phyloP scores from a whole-genome alignment of 1,140 invertebrate species.

The Heliothis subflexa region DNA sequence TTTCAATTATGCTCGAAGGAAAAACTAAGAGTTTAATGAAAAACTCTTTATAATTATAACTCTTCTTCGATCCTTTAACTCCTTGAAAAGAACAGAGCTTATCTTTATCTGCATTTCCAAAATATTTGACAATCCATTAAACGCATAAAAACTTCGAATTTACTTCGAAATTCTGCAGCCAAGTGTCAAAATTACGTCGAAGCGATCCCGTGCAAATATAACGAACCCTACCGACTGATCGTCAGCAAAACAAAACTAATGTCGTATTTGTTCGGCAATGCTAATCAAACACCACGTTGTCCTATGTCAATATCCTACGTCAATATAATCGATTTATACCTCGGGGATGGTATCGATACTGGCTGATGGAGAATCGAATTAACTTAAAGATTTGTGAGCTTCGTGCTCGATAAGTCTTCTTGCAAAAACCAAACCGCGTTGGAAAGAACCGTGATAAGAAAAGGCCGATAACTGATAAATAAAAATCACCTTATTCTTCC shows the following conservation, averaged over 20 bases:
- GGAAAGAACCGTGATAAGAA: too few relatives aligned
- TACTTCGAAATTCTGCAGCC: constrained; percentile 70
- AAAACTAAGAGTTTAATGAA: too few relatives aligned
- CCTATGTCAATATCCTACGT: constrained; percentile 57
- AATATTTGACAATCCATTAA: constrained; percentile 72
- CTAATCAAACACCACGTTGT: constrained; percentile 54
- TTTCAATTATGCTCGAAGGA: too few relatives aligned
- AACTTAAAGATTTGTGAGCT: constrained; percentile 1
- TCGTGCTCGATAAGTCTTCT: background rate
- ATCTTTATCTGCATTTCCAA: background rate
- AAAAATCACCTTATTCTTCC: too few relatives aligned
- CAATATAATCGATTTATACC: constrained; percentile 29
- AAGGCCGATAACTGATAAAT: too few relatives aligned
- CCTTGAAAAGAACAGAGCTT: background rate
- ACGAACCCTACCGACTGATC: constrained; percentile 75
- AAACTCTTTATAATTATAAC: too few relatives aligned
- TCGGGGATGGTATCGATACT: background rate
- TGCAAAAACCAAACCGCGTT: too few relatives aligned
- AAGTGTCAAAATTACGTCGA: constrained; percentile 67
- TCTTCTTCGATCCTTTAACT: too few relatives aligned
- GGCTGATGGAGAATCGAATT: constrained; percentile 11
- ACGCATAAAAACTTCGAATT: constrained; percentile 68
- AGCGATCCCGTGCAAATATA: constrained; percentile 64
- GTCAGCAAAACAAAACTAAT: constrained; percentile 62
- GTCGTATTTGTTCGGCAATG: constrained; percentile 19